Conservation (phyloP, 2,888 invertebrate genomes). For the Operophtera brumata region DNA sequence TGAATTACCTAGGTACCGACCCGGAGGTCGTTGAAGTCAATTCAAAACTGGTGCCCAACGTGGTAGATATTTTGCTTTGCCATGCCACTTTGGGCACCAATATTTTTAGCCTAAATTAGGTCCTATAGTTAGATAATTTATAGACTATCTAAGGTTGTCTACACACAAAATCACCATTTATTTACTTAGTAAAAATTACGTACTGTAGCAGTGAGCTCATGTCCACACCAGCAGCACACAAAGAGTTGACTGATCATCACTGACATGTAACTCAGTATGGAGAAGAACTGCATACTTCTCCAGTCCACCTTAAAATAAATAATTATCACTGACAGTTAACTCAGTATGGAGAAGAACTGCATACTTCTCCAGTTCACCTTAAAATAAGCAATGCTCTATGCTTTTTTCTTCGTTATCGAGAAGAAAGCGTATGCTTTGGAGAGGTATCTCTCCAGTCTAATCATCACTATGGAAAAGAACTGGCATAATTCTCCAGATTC, state of each 20-base stretch:
- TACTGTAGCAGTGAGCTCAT: constrained; percentile 71
- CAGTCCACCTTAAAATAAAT: constrained; percentile 53
- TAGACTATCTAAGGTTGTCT: no score
- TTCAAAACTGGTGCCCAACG: constrained; percentile 2
- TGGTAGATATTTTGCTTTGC: background rate
- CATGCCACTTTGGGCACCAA: no score
- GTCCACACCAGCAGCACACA: constrained; percentile 79
- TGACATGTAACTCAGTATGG: constrained; percentile 58
- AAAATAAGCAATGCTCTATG: constrained; percentile 9
- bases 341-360: constrained; percentile 57
- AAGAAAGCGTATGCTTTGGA: no score
- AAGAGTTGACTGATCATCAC: constrained; percentile 77
- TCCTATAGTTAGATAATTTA: no score
- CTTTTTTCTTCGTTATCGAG: constrained; percentile 26
- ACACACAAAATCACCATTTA: no score
- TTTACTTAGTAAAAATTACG: constrained; percentile 26
- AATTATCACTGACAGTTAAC: no score
- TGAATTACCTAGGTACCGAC: no score
- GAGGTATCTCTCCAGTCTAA: no score
- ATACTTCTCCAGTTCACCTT: constrained; percentile 66
- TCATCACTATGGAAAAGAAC: no score
- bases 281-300: constrained; percentile 71
- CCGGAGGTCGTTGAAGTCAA: no score
- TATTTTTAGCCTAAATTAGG: no score
- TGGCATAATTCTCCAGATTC: no score